phyloP scores from a whole-genome alignment of 2,888 invertebrate genomes.

The Oxystoma pomonae region DNA sequence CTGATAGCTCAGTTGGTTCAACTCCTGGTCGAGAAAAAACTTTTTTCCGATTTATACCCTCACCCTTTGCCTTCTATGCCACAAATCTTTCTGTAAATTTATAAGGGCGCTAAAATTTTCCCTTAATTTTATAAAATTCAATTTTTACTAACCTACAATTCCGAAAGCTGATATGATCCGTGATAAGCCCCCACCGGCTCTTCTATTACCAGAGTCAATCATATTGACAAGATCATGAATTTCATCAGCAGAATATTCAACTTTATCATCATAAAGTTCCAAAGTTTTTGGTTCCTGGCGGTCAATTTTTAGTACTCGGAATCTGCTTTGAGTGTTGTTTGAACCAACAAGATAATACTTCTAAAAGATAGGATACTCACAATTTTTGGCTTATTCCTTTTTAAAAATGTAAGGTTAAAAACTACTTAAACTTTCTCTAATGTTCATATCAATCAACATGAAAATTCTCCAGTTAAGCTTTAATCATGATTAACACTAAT shows the following conservation, averaged over 20 bases:
- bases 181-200: conserved; percentile 51
- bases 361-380: no score
- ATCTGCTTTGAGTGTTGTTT: conserved; percentile 87
- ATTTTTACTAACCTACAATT: conserved; percentile 72
- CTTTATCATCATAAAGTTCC: conserved; percentile 83
- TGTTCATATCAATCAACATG: no score
- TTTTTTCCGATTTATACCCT: no score
- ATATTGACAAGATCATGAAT: conserved; percentile 80
- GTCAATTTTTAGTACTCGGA: conserved; percentile 91
- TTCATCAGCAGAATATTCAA: conserved; percentile 83
- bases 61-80: no score
- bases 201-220: conserved; percentile 64
- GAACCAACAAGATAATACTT: conserved; percentile 93
- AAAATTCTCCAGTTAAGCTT: no score
- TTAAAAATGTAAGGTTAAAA: no score
- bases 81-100: no score
- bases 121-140: neutral
- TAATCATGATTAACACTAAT: no score
- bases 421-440: no score
- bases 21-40: no score
- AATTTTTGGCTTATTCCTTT: no score
- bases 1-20: neutral
- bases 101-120: no score
- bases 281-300: conserved; percentile 79
- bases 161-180: conserved; percentile 91